Conservation (phyloP, 2,888 invertebrate genomes). For the Caenorhabditis wallacei region DNA sequence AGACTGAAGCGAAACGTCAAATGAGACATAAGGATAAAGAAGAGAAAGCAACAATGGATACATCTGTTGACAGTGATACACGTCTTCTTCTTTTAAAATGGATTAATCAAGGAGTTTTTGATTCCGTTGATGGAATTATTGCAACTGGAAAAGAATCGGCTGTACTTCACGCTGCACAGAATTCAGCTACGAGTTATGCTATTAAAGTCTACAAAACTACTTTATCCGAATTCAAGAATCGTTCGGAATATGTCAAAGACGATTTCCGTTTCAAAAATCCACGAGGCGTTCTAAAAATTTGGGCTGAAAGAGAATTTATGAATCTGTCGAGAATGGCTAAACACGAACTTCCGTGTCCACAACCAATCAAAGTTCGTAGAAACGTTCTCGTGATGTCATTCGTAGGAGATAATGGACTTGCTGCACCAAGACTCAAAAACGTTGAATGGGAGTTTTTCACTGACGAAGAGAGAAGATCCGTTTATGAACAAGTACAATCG, state of each 20-base stretch:
- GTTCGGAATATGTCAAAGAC: constrained; percentile 86
- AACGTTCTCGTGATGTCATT: constrained; percentile 87
- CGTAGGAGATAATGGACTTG: constrained; percentile 85
- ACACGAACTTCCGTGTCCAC: constrained; percentile 85
- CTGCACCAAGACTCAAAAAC: constrained; percentile 86
- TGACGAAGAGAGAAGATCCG: constrained; percentile 64
- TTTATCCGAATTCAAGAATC: constrained; percentile 86
- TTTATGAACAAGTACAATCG: constrained; percentile 65
- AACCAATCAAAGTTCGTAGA: constrained; percentile 85
- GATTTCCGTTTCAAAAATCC: constrained; percentile 87
- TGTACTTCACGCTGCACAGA: constrained; percentile 75
- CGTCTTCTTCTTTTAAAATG: constrained; percentile 86
- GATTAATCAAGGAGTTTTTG: constrained; percentile 86
- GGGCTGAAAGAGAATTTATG: constrained; percentile 87
- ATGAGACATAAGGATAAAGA: constrained; percentile 86
- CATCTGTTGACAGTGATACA: constrained; percentile 86
- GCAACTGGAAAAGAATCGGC: constrained; percentile 86
- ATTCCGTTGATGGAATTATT: constrained; percentile 86
- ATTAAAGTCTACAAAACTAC: constrained; percentile 86
- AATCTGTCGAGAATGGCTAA: constrained; percentile 83
- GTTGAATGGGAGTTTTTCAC: constrained; percentile 83
- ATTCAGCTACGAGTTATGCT: constrained; percentile 67
- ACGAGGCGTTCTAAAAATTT: constrained; percentile 86
- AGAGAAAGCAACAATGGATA: constrained; percentile 83
- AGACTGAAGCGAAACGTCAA: constrained; percentile 84